Conservation (phyloP, 53 echinoderm and acorn worm genomes). For the Mesocentrotus franciscanus region DNA sequence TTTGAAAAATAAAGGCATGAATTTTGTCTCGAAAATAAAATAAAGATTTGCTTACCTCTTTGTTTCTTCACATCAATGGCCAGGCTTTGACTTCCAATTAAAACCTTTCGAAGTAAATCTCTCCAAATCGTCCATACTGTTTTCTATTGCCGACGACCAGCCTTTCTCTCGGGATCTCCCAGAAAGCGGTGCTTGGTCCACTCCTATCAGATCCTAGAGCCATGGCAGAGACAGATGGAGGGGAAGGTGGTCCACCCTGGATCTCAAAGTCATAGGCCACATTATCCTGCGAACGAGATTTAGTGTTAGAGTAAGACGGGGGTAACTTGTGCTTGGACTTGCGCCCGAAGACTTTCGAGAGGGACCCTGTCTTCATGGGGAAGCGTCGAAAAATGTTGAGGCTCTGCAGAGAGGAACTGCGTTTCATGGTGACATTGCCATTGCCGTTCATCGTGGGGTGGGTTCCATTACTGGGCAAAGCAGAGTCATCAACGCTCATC, state of each 20-base stretch:
- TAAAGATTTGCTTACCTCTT: constrained; percentile 18
- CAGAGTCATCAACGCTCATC: constrained; percentile 45
- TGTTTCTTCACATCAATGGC: constrained; percentile 51
- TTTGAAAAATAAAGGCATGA: background rate
- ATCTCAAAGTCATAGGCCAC: constrained; percentile 62
- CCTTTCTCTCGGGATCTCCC: constrained; percentile 56
- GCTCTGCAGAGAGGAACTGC: constrained; percentile 58
- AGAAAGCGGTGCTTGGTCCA: background rate
- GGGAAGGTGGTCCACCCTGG: constrained; percentile 44
- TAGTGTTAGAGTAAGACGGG: constrained; percentile 1
- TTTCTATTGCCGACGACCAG: constrained; percentile 58
- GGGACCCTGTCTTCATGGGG: background rate
- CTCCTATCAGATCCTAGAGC: constrained; percentile 37
- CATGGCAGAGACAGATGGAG: constrained; percentile 53
- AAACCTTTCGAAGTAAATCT: constrained; percentile 58
- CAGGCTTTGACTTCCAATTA: constrained; percentile 38
- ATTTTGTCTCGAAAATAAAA: background rate
- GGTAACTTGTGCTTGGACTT: constrained; percentile 26
- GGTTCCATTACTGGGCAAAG: background rate
- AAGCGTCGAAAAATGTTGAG: constrained; percentile 34
- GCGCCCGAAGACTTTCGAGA: constrained; percentile 46
- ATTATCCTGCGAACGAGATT: constrained; percentile 65
- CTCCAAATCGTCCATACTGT: constrained; percentile 45
- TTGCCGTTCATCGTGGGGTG: background rate
- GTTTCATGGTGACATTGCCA: constrained; percentile 19